Base-by-base conservation (phyloP, 2,888 invertebrate species). In the Drosophila prolongata region DNA sequence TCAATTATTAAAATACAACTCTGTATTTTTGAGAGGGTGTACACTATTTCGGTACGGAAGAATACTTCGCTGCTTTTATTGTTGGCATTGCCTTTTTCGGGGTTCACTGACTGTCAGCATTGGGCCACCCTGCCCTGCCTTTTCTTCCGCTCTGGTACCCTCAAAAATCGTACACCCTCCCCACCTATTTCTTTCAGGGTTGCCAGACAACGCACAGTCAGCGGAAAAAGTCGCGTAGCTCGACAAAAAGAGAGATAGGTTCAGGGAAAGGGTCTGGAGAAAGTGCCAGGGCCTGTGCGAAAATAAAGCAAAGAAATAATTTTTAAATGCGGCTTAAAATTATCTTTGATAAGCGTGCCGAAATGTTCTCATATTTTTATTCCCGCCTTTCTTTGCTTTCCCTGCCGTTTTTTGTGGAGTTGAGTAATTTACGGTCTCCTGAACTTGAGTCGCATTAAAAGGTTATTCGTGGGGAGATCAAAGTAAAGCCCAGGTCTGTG, bases 301-400 rank as follows among this genome's bases (percentile, higher is more conserved):
- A 68, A 67, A 58, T 68, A 67, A 57, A 68, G 56, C 67, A 72
- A 72, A 72, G 78, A 87, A 83, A 83, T 87, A 75, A 84, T 87
- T 87, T 65, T 83, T 84, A 83, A 87, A 83, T 87, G 83, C 83
- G 83, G 87, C 83, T 87, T 83, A 83, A 83, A 83, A 83, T 87
- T 84, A 83, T 83, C 81, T 83, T 83, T 83, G 87, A 83, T 83
- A 87, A 79, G 84, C 81, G 78, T 68, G 76, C 73, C 79, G 79
- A 86, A 83, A 83, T 80, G 75, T 67, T 75, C 46, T 50, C 42
- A 54, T 59, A 42, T 72, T 65, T 72, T 49, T 38, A 13, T 35
- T 19, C 5, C 6, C 30, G 35, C 34, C 14, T 10, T 40, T 44
- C 46, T 37, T 14, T 37, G 30, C 40, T 46, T 57, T 42, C 40